Evolutionary conservation across 2,797 vertebrate genomes (phyloP), one percentile per base, ranked within the genome.

Genomic region (Chelmon rostratus): DNA sequence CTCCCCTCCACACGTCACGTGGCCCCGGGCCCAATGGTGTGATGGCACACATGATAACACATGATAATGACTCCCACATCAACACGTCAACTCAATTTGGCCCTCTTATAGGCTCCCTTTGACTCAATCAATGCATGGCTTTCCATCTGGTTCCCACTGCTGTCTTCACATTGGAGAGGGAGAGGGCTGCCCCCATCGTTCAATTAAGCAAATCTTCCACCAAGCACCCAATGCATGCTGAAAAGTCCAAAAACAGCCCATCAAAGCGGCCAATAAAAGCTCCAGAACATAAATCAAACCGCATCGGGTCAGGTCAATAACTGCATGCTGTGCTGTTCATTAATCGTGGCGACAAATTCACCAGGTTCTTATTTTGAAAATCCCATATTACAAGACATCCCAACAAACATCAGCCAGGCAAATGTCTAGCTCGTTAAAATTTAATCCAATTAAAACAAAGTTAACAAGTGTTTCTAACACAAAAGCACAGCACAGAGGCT

Each of bases 81-180:
- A 89, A 91, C 70, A 74, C 92, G 89, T 93, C 92, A 92, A 93
- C 91, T 93, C 91, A 92, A 92, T 95, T 91, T 90, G 81, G 86
- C 68, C 87, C 80, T 85, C 86, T 90, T 85, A 81, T 75, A 76
- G 83, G 75, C 86, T 85, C 83, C 78, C 83, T 91, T 92, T 90
- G 90, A 92, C 89, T 91, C 90, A 91, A 92, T 94, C 92, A 91
- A 89, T 91, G 82, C 90, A 91, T 78, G 89, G 91, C 61, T 87
- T 91, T 93, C 91, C 83, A 90, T 92, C 90, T 92, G 91, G 81
- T 88, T 90, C 87, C 83, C 83, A 81, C 70, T 89, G 89, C 89
- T 91, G 88, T 86, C 90, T 73, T 89, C 88, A 88, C 80, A 61
- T 82, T 82, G 68, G 71, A 63, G 75, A n/a, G 61, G 73, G 62